These are phyloP conservation scores for Scolopax bukidnonensis DNA, from an alignment of 2,797 vertebrate species.

Conservation along the genomic window DNA sequence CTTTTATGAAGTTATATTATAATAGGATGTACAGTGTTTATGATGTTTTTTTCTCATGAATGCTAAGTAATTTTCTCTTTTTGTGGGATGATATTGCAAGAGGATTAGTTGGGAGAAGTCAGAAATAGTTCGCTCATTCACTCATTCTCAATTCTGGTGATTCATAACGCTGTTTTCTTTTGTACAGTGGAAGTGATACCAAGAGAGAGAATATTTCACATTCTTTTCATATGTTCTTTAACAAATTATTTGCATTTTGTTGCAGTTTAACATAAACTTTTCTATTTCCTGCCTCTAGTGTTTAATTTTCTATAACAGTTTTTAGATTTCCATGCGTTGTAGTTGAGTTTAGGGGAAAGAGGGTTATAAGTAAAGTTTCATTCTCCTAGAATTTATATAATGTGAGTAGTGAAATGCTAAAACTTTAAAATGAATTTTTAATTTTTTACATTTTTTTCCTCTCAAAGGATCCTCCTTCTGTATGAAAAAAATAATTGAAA, in stretches of 20 bases:
- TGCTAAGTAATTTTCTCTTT: conserved; percentile 41
- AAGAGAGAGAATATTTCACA: neutral
- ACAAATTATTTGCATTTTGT: neutral
- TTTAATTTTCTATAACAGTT: conserved; percentile 31
- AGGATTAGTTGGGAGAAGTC: conserved; percentile 29
- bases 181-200: neutral
- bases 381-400: neutral
- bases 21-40: neutral
- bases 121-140: neutral
- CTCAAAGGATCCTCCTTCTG: neutral
- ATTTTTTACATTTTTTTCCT: neutral
- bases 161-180: neutral
- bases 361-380: neutral
- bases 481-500: neutral
- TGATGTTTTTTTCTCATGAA: neutral
- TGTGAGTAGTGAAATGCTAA: neutral
- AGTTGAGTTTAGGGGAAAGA: conserved; percentile 9
- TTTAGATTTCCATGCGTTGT: neutral
- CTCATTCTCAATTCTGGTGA: neutral
- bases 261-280: neutral
- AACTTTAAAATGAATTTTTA: neutral
- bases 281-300: neutral
- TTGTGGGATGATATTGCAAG: conserved; percentile 6
- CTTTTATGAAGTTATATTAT: neutral
- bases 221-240: neutral